Evolutionary conservation across 2,113 vertebrate species (phyloP), one percentile per base, ranked within the genome.

Genomic region (Saiga tatarica): DNA sequence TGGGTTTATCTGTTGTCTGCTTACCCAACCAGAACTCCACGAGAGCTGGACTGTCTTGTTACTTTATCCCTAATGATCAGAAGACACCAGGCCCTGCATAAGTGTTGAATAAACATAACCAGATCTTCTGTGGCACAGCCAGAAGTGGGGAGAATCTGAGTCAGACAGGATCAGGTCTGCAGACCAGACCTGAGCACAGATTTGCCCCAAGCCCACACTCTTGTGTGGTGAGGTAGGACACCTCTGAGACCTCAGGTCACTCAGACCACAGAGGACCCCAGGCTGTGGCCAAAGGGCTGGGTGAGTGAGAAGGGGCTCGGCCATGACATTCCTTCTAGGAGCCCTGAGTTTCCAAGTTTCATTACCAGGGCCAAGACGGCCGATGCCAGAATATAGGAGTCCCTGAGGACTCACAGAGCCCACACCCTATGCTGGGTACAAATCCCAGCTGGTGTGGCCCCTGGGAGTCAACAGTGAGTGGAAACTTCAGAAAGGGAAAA

Each of bases 401-500:
- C 97, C 96, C 93, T 0, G 1, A 0, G 86, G 94, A 55, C 28
- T 45, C 16, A 1, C 0, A 15, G 78, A 92, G 89, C 95, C 96
- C 86, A 67, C 36, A 74, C 82, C 78, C 82, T 19, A 28, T 0
- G 67, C 92, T 2, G 13, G 92, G 93, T 71, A 55, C 78, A 93
- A 96, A 95, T 93, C 97, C 60, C 97, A 93, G 76, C 55, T 39
- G 60, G 89, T 30, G 5, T 0, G 16, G 62, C 91, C 96, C 93
- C 74, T 83, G 78, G 94, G 98, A 85, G 83, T 42, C 93, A 90
- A 97, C 79, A 25, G 52, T 6, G 83, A 97, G 79, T 87, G 93
- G 98, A 98, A 97, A 98, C 91, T 95, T 96, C 47, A 1, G 84
- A 97, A 96, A 97, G 94, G 95, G 96, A 96, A 95, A 95, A 96